Conservation (phyloP, 2,797 vertebrate genomes). For the Darevskia mixta region DNA sequence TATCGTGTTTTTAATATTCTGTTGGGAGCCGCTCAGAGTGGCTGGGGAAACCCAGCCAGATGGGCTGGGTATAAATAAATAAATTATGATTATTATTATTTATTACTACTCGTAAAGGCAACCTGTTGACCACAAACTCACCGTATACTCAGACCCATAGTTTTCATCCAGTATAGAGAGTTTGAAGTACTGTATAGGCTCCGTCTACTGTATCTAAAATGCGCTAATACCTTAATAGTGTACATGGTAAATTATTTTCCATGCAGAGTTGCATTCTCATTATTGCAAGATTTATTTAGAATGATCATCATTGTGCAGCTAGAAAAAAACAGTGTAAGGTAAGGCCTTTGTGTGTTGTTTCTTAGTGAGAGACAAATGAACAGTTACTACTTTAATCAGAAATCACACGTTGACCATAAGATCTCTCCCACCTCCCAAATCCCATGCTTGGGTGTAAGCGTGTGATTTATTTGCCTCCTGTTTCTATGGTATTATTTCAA, state of each 20-base stretch:
- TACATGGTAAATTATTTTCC: background rate
- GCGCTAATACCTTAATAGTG: background rate
- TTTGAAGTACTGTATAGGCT: background rate
- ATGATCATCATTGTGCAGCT: background rate
- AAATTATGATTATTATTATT: too few species aligned
- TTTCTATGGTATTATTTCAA: background rate
- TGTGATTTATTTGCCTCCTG: background rate
- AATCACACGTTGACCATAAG: background rate
- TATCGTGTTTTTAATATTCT: too few species aligned
- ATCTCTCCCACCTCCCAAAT: background rate
- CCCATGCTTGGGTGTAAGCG: background rate
- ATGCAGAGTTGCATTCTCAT: background rate
- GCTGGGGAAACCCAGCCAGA: too few species aligned
- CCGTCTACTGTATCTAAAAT: background rate
- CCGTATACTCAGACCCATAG: background rate
- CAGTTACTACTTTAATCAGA: background rate
- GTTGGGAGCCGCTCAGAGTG: too few species aligned
- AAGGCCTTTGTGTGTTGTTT: background rate
- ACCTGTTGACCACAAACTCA: background rate
- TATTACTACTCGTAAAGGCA: background rate
- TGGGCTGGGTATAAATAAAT: too few species aligned
- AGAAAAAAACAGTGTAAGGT: background rate
- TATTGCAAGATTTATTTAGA: background rate
- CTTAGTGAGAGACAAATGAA: background rate
- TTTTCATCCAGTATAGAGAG: background rate